Base-by-base conservation (phyloP, 2,113 vertebrate species). In the Pelodiscus sinensis region DNA sequence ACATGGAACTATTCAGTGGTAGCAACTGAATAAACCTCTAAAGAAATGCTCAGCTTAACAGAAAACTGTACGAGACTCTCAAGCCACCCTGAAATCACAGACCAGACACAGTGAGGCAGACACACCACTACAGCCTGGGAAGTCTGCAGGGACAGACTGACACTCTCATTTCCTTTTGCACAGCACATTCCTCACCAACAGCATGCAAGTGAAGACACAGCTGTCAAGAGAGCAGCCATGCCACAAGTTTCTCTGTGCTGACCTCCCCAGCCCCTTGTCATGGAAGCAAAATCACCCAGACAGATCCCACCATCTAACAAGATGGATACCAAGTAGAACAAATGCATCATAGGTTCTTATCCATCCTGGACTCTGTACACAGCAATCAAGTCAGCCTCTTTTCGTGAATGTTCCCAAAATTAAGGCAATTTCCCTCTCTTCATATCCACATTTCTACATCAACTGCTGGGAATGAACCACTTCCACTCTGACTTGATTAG, bases 251-350 rank as follows among this genome's bases (percentile, higher is more conserved):
- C 19, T 27, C 56, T 0, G 0, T 9, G 14, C 14, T 3, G 4
- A 4, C 50, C 51, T 52, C 31, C 29, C 27, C 15, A 44, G 44
- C 44, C 44, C 44, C 83, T 55, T 71, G 38, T 52, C 60, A 68
- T 22, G 35, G 9, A n/a, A 50, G 35, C 78, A 54, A 18, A 44
- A 87, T 19, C 19, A 24, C 5, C 35, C 27, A 54, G 24, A 56
- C 58, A 85, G 79, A 58, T 16, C 55, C 60, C 6, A 0, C 6
- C 13, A 19, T 85, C 44, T 29, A 68, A 27, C 79, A 56, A 25
- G 60, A 57, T 56, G 14, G 0, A 0, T 16, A n/a, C 52, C 25
- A 50, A 44, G 8, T 12, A 19, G 29, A 29, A 3, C 58, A 81
- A 6, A 29, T n/a, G 15, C 62, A 68, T 18, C n/a, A 16, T 0